phyloP scores from a whole-genome alignment of 2,113 vertebrate species.

The Ciconia maguari region DNA sequence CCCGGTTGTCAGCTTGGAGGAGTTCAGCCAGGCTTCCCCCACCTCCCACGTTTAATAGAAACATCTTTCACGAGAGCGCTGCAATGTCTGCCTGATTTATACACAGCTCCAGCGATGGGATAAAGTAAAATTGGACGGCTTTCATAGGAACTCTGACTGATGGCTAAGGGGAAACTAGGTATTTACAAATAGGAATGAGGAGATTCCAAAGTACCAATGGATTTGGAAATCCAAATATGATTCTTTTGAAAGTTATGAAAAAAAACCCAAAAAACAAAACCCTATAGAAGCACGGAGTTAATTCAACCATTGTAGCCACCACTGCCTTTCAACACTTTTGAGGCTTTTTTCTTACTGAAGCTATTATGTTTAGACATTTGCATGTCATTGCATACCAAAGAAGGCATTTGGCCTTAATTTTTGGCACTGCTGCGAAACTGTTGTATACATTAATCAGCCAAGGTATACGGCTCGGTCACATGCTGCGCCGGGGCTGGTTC shows the following conservation, averaged over 20 bases:
- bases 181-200: background rate
- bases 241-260: background rate
- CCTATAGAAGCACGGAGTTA: background rate
- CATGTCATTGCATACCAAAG: background rate
- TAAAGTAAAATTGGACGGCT: fast-evolving
- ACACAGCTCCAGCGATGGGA: fast-evolving
- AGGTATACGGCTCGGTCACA: background rate
- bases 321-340: background rate
- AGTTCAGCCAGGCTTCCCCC: background rate
- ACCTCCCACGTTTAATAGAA: background rate
- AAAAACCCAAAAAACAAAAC: no score
- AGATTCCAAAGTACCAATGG: background rate
- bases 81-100: fast-evolving
- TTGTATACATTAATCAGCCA: background rate
- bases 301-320: background rate
- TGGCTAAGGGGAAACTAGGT: background rate
- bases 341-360: background rate
- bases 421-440: background rate
- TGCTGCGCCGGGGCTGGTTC: background rate
- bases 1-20: background rate
- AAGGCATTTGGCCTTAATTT: background rate
- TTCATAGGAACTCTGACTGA: background rate
- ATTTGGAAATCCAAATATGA: background rate
- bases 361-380: background rate
- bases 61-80: background rate